phyloP scores from a whole-genome alignment of 2,113 vertebrate genomes.

The Pteropus alecto region DNA sequence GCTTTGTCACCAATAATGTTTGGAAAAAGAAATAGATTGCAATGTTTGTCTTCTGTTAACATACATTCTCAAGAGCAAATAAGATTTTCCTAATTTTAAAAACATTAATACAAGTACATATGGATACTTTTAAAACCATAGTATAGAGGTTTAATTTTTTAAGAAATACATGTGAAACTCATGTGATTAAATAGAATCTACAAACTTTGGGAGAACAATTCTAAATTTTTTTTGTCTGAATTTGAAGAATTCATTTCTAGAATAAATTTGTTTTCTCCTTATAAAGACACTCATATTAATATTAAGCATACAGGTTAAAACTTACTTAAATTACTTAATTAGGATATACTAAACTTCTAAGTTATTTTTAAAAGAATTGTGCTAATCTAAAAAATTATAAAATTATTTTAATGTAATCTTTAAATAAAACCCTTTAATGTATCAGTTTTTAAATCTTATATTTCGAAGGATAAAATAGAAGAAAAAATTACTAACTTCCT shows the following conservation, averaged over 20 bases:
- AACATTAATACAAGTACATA: conserved; percentile 49
- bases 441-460: conserved; percentile 71
- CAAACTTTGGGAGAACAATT: conserved; percentile 69
- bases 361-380: conserved; percentile 79
- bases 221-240: conserved; percentile 71
- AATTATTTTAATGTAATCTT: conserved; percentile 76
- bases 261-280: conserved; percentile 71
- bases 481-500: conserved; percentile 57
- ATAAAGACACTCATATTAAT: conserved; percentile 76
- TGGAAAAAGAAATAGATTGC: conserved; percentile 55
- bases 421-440: conserved; percentile 71
- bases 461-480: conserved; percentile 70
- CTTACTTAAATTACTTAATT: conserved; percentile 80
- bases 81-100: conserved; percentile 71
- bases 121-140: conserved; percentile 6
- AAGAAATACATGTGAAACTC: conserved; percentile 59
- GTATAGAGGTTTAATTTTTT: conserved; percentile 42
- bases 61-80: conserved; percentile 52
- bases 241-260: conserved; percentile 77
- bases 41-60: conserved; percentile 61
- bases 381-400: conserved; percentile 77
- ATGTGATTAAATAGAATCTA: conserved; percentile 57
- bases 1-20: conserved; percentile 58
- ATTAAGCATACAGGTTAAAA: conserved; percentile 76
- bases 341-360: conserved; percentile 77